A percentile compares a stretch with the other conserved stretches of the same genome.
Evolutionary conservation across 2,113 vertebrate genomes (phyloP).

Genomic region (Silurus glanis): DNA sequence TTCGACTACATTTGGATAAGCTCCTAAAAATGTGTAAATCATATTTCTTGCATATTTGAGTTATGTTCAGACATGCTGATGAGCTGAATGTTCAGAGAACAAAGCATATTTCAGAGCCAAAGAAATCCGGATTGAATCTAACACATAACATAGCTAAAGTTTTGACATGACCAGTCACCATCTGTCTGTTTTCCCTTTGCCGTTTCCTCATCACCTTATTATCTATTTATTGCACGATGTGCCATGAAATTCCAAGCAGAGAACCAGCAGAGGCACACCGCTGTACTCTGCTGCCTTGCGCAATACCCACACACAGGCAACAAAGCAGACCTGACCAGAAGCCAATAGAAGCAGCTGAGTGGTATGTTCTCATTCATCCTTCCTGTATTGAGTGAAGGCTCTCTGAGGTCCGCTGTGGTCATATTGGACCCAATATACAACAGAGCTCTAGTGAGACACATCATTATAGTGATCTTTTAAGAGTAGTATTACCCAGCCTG

Average conservation of each 20-base stretch:
- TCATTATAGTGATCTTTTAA: conserved; percentile 33
- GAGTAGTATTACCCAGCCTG: not conserved
- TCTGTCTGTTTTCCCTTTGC: conserved; percentile 20
- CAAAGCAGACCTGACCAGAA: conserved; percentile 11
- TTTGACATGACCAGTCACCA: not conserved
- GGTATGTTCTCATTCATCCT: conserved; percentile 40
- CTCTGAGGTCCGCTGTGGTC: not conserved
- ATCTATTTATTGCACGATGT: conserved; percentile 9
- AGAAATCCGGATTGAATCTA: not conserved
- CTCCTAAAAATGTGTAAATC: not conserved
- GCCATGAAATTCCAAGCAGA: not conserved
- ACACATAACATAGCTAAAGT: not conserved
- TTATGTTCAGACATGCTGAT: conserved; percentile 6
- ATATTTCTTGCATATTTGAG: not conserved
- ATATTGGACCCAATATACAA: conserved; percentile 22
- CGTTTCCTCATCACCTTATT: conserved; percentile 21
- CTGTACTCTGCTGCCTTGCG: conserved; percentile 38
- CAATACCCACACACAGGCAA: conserved; percentile 51
- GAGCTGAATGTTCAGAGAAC: not conserved
- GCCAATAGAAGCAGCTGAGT: conserved; percentile 37
- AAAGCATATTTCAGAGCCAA: not conserved
- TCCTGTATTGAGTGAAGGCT: conserved; percentile 47
- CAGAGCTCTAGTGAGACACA: not conserved
- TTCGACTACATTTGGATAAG: not conserved
- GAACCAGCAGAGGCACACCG: conserved; percentile 22